Conservation (phyloP, 1,140 invertebrate species). For the Branchinecta lynchi region DNA sequence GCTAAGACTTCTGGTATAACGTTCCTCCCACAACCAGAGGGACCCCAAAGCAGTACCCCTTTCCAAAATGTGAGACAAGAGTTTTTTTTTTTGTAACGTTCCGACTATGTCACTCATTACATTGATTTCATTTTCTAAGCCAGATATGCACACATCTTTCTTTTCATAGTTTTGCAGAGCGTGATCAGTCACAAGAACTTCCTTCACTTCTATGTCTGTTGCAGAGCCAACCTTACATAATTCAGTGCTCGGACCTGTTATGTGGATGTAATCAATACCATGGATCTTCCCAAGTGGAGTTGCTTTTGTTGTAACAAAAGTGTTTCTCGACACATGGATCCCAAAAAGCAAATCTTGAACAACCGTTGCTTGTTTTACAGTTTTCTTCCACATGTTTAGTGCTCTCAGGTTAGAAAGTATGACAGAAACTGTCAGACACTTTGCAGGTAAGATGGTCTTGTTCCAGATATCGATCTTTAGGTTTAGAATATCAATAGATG, state of each 20-base stretch:
- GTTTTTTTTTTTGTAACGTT: not conserved
- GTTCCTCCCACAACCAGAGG: slow-evolving; percentile 39
- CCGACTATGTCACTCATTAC: not conserved
- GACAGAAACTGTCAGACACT: slow-evolving; percentile 8
- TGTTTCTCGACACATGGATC: not conserved
- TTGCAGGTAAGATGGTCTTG: not conserved
- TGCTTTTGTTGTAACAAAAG: not conserved
- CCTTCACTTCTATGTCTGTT: not conserved
- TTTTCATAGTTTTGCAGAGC: not conserved
- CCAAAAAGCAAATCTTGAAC: not conserved
- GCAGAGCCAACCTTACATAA: not conserved
- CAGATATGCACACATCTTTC: not conserved
- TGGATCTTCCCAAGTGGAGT: not conserved
- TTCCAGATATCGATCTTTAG: not conserved
- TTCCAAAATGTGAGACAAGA: not conserved
- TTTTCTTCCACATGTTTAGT: slow-evolving; percentile 12
- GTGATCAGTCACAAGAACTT: not conserved
- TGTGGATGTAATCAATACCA: not conserved
- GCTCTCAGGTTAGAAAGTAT: not conserved
- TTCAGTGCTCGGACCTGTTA: not conserved
- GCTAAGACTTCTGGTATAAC: slow-evolving; percentile 31
- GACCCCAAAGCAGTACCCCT: slow-evolving; percentile 35
- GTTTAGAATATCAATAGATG: not conserved
- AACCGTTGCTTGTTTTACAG: not conserved
- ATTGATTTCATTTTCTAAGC: not conserved